phyloP scores from a whole-genome alignment of 2,888 invertebrate species.

The Andrena minutula region DNA sequence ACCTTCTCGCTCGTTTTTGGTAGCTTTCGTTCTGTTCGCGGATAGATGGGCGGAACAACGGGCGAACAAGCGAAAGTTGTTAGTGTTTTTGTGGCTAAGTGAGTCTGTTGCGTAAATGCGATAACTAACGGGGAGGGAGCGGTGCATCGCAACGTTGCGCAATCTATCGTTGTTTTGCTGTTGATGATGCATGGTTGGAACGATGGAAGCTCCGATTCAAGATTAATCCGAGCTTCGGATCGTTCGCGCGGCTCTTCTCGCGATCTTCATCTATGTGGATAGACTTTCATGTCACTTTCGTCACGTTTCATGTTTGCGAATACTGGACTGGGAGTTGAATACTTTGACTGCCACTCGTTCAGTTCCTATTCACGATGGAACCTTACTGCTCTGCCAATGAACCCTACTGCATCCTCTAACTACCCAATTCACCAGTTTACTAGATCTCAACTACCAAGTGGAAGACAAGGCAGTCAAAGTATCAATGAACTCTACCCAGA shows the following conservation, averaged over 20 bases:
- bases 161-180: conserved; percentile 12
- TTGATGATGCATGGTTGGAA: neutral
- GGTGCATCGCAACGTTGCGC: conserved; percentile 50
- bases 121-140: conserved; percentile 57
- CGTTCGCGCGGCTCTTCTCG: neutral
- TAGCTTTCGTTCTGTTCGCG: conserved; percentile 71
- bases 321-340: neutral
- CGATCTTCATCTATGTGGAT: neutral
- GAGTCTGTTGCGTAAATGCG: conserved; percentile 40
- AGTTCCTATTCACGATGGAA: neutral
- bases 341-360: neutral
- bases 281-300: neutral
- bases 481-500: too few species aligned
- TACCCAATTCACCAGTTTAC: too few species aligned
- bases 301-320: neutral
- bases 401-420: too few species aligned
- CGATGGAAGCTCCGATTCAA: neutral
- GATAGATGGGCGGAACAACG: conserved; percentile 75
- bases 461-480: too few species aligned
- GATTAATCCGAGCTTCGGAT: neutral
- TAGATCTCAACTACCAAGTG: too few species aligned
- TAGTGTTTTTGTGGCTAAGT: conserved; percentile 45
- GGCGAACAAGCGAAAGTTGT: conserved; percentile 54
- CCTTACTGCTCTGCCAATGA: neutral
- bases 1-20: conserved; percentile 31